Evolutionary conservation across 2,888 invertebrate species (phyloP), one percentile per base, ranked within the genome.

Genomic region (Nomada fabriciana): DNA sequence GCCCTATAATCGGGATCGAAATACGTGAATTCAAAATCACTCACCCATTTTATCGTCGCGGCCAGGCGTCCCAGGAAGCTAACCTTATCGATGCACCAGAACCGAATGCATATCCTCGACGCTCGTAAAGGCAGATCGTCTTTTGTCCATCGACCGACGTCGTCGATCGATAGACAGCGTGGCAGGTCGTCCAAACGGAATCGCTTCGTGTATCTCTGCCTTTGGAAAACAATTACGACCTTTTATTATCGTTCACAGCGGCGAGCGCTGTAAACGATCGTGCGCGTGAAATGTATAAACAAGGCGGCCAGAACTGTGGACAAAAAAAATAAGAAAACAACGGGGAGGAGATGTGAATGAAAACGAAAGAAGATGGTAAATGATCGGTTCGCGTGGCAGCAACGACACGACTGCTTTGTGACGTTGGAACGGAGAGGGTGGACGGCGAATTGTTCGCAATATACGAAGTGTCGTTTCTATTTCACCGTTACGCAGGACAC

Each of bases 401-500:
- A 43, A 43, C 43, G 43, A 10, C 13, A 2, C 13, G 43, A 43
- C 13, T 0, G 47, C 15, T 13, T 43, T 2, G 47, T 3, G 0
- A 47, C 47, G 15, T 11, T 13, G 3, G 3, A 47, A 13, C 1
- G 47, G 47, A 13, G 47, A 47, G 15, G 11, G 47, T 3, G 47
- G 47, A 47, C 7, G 36, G 7, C 5, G 36, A 15, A 47, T 15
- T 47, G 3, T 15, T 47, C 15, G 47, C 47, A 2, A 47, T 47
- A 47, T 3, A 10, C 47, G 11, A 47, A 10, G 15, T 47, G 47
- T 15, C 47, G 47, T 47, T 47, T 55, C 53, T 50, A 23, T 74
- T 83, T 86, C 86, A 86, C 86, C 85, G 86, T 85, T 86, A 85
- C 59, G 85, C 79, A 63, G 72, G 72, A 76, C 77, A 52, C 74